phyloP scores from a whole-genome alignment of 2,797 vertebrate genomes.

The Spinus pinus region DNA sequence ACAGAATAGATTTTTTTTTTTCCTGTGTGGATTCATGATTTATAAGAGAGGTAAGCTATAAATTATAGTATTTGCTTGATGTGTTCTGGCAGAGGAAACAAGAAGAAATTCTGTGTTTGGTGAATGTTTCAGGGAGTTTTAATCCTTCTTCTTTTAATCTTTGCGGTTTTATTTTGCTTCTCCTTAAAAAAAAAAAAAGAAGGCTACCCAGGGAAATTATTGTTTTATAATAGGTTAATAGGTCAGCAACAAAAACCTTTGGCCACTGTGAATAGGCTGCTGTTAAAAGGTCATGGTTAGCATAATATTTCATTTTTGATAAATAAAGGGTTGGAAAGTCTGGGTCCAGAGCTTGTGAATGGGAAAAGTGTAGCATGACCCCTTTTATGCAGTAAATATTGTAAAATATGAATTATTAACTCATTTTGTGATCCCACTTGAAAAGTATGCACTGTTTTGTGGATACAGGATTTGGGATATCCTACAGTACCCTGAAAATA shows the following conservation, averaged over 20 bases:
- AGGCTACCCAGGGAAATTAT: not conserved
- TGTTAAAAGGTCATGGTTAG: slow-evolving; percentile 57
- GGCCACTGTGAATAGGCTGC: slow-evolving; percentile 6
- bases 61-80: slow-evolving; percentile 51
- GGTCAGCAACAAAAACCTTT: slow-evolving; percentile 60
- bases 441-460: not conserved
- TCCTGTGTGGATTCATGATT: slow-evolving; percentile 74
- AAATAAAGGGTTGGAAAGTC: slow-evolving; percentile 56
- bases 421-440: not conserved
- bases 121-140: slow-evolving; percentile 2
- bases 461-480: not conserved
- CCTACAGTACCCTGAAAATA: not conserved
- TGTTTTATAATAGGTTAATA: slow-evolving; percentile 64
- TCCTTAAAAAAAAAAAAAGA: not conserved
- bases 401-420: slow-evolving; percentile 27
- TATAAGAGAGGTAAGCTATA: slow-evolving; percentile 55
- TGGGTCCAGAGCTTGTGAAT: not conserved
- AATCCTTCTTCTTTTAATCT: slow-evolving; percentile 36
- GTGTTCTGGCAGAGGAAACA: slow-evolving; percentile 34
- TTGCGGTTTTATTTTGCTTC: not conserved
- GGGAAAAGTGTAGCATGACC: slow-evolving; percentile 39
- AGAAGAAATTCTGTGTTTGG: not conserved
- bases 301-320: slow-evolving; percentile 56
- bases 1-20: slow-evolving; percentile 73
- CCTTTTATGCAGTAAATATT: slow-evolving; percentile 46